Evolutionary conservation across 1,140 invertebrate genomes (phyloP).

Genomic region (Leptestheria dahalacensis): DNA sequence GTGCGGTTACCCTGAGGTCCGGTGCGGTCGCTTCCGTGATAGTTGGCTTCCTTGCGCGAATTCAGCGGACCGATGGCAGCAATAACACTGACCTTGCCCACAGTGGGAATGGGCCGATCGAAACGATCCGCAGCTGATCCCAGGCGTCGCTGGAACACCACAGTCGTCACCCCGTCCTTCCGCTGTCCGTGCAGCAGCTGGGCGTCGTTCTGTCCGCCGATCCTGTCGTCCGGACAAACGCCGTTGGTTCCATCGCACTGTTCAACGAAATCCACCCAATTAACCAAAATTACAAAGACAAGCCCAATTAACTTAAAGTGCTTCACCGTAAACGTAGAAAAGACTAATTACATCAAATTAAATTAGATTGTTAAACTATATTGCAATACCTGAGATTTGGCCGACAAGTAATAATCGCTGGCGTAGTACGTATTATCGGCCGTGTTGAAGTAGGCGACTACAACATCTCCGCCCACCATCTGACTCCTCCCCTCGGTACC

Average conservation of each 20-base stretch:
- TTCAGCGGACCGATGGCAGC: slow-evolving; percentile 75
- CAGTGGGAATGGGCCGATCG: slow-evolving; percentile 32
- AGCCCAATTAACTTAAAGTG: not conserved
- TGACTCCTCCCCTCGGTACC: slow-evolving; percentile 44
- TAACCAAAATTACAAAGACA: no score
- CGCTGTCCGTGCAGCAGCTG: slow-evolving; percentile 52
- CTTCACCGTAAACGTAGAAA: not conserved
- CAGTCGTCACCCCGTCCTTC: slow-evolving; percentile 62
- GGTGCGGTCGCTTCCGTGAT: slow-evolving; percentile 57
- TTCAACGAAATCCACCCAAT: slow-evolving; percentile 13
- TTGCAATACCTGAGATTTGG: slow-evolving; percentile 52
- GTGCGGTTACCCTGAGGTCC: slow-evolving; percentile 16
- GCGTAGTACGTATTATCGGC: slow-evolving; percentile 52
- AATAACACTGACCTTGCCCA: slow-evolving; percentile 54
- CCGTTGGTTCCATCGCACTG: slow-evolving; percentile 47
- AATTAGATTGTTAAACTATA: not conserved
- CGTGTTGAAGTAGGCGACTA: slow-evolving; percentile 53
- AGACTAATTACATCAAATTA: not conserved
- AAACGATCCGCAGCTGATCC: slow-evolving; percentile 31
- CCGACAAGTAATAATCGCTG: slow-evolving; percentile 70
- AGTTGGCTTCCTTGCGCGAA: slow-evolving; percentile 58
- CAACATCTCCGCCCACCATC: slow-evolving; percentile 63
- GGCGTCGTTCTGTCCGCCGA: slow-evolving; percentile 67
- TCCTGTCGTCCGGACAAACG: slow-evolving; percentile 65
- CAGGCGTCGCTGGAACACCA: slow-evolving; percentile 57